phyloP scores from a whole-genome alignment of 2,888 invertebrate genomes.

The Sphecodes monilicornis region DNA sequence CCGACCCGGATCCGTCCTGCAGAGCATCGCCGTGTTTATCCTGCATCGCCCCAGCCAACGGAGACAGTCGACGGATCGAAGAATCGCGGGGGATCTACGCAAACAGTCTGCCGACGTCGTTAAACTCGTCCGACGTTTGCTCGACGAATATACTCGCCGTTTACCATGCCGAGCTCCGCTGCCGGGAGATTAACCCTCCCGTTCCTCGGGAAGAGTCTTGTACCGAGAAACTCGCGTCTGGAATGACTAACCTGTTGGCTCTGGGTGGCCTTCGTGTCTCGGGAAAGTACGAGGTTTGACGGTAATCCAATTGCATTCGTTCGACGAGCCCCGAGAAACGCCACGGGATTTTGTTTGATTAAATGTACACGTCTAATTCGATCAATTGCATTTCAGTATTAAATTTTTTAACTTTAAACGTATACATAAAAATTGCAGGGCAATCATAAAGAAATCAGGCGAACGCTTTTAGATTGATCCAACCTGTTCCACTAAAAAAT shows the following conservation, averaged over 20 bases:
- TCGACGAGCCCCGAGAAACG: background rate
- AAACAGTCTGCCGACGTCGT: slow-evolving; percentile 18
- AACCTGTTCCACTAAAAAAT: too few relatives aligned
- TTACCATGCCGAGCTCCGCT: background rate
- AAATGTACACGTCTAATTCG: too few relatives aligned
- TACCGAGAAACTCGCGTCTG: background rate
- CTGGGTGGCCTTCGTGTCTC: background rate
- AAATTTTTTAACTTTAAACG: too few relatives aligned
- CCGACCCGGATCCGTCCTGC: background rate
- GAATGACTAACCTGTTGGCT: background rate
- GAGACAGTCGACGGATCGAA: slow-evolving; percentile 15
- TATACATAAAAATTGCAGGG: too few relatives aligned
- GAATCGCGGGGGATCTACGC: slow-evolving; percentile 24
- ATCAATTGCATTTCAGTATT: too few relatives aligned
- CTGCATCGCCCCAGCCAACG: slow-evolving; percentile 13
- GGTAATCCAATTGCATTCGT: background rate
- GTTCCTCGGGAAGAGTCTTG: background rate
- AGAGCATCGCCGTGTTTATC: slow-evolving; percentile 26
- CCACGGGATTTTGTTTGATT: too few relatives aligned
- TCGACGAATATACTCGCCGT: background rate
- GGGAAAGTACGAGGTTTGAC: background rate
- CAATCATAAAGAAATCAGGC: too few relatives aligned
- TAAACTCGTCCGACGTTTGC: slow-evolving; percentile 7
- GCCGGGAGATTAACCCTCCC: background rate
- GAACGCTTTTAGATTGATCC: too few relatives aligned